Base-by-base conservation (phyloP, 2,113 vertebrate species). In the human region DNA sequence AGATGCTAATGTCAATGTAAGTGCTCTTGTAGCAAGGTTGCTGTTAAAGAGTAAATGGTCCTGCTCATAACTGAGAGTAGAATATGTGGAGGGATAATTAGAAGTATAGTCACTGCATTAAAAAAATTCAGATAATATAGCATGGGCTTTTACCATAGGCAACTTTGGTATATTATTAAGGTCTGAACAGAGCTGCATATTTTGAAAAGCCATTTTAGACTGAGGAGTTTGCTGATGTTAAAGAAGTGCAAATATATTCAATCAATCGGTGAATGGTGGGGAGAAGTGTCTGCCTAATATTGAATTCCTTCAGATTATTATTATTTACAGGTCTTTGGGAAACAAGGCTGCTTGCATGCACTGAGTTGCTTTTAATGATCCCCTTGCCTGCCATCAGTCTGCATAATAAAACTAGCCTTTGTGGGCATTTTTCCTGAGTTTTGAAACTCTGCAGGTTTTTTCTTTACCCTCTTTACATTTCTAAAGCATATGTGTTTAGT, bases 401-500 rank as follows among this genome's bases (percentile, higher is more conserved):
- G 72, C 57, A 43, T 70, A 94, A 94, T 80, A 76, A 88, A 48
- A 73, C 17, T 52, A 52, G 70, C 22, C 30, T 89, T 80, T 35
- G 17, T 3, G 38, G 70, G 22, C 38, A 25, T 78, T 97, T 91
- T 72, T 43, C 30, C 52, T 85, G 52, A 61, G 50, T 92, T 97
- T 83, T 81, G 35, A 97, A 93, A 87, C 72, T 70, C 50, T 57
- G 57, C 48, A 76, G n/a, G 32, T 22, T 73, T 96, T 96, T 86
- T 80, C 52, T 45, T 86, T 73, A 61, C 40, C n/a, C n/a, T 95
- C 84, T 95, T 96, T 90, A 57, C 38, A 83, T 61, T 96, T 96
- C 89, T 88, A 70, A 92, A 84, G 45, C 20, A 2, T 93, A 66
- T 83, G 70, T 87, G 27, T 87, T 92, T 91, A 76, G 78, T 8